These are phyloP conservation scores for Coilia nasus DNA, from an alignment of 2,797 vertebrate genomes.

Conservation along the genomic window DNA sequence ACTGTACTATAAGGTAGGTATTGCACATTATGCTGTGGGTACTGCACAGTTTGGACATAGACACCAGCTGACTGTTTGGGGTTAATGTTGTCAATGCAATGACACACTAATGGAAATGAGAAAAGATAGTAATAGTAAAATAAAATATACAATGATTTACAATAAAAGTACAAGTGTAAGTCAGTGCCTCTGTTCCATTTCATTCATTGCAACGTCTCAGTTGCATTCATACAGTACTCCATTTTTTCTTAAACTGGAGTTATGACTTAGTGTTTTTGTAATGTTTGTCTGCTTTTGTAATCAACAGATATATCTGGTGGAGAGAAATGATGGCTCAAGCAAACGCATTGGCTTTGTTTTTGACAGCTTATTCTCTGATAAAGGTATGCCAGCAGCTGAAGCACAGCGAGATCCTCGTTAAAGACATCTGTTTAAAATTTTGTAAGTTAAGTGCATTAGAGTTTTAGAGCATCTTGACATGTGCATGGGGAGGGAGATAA, in stretches of 20 bases:
- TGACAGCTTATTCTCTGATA: neutral
- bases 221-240: neutral
- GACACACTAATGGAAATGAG: no score
- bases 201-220: neutral
- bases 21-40: no score
- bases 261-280: neutral
- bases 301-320: neutral
- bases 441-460: neutral
- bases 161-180: no score
- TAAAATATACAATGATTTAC: no score
- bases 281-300: neutral
- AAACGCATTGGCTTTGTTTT: neutral
- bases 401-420: neutral
- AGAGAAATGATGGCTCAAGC: neutral
- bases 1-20: no score
- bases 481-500: neutral
- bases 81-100: no score
- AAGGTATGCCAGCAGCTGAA: neutral
- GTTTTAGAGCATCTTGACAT: neutral
- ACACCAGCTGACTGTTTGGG: no score
- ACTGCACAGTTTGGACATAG: neutral
- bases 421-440: neutral
- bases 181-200: neutral
- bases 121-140: no score
- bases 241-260: neutral